phyloP scores from a whole-genome alignment of 1,140 invertebrate genomes.

The Tachypleus tridentatus region DNA sequence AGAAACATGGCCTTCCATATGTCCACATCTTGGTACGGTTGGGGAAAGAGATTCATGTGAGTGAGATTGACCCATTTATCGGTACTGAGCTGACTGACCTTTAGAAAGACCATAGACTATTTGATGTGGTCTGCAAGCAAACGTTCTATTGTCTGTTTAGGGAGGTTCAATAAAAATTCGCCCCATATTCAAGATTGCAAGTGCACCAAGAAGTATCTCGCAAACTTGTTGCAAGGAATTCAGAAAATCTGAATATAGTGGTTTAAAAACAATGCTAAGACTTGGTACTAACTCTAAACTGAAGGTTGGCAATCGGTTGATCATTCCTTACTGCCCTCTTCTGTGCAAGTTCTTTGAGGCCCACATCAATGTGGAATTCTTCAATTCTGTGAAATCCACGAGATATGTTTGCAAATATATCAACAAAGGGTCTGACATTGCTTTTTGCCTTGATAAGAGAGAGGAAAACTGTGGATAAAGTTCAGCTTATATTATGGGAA shows the following conservation, averaged over 20 bases:
- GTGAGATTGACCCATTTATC: too few species aligned
- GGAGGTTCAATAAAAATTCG: neutral
- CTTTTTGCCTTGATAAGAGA: constrained; percentile 23
- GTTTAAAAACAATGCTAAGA: neutral
- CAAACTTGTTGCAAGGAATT: neutral
- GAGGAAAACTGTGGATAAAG: constrained; percentile 26
- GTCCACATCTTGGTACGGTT: neutral
- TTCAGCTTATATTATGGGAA: constrained; percentile 15
- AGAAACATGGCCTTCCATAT: neutral
- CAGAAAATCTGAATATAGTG: neutral
- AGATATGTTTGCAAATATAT: constrained; percentile 28
- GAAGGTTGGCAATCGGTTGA: constrained; percentile 25
- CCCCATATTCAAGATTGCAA: neutral
- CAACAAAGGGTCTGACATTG: constrained; percentile 24
- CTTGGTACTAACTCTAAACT: constrained; percentile 1
- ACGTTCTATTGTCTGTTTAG: too few species aligned
- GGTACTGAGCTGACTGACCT: too few species aligned
- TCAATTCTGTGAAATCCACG: constrained; percentile 22
- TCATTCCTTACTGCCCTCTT: constrained; percentile 24
- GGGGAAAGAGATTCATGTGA: too few species aligned
- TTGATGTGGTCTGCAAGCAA: too few species aligned
- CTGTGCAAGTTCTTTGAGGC: constrained; percentile 19
- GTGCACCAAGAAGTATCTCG: neutral
- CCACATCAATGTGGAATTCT: constrained; percentile 28
- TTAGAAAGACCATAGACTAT: too few species aligned